These are phyloP conservation scores for Coptodon bakossiorum DNA, from an alignment of 2,113 vertebrate genomes.

Conservation along the genomic window DNA sequence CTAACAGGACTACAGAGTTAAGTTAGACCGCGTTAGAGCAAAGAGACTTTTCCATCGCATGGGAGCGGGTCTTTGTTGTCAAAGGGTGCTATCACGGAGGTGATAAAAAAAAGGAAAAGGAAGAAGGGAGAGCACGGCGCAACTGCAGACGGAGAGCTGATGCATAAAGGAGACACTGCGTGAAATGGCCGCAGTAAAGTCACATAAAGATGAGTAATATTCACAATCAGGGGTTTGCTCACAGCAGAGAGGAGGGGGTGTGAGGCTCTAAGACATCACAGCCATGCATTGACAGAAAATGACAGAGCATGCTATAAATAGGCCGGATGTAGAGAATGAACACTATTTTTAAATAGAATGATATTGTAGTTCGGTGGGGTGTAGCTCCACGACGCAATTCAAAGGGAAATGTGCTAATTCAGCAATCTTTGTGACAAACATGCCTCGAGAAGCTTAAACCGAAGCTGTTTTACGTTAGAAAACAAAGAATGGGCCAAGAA, in stretches of 20 bases:
- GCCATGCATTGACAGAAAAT: neutral
- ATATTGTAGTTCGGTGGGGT: neutral
- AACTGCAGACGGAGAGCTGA: slow-evolving; percentile 7
- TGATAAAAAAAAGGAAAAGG: slow-evolving; percentile 5
- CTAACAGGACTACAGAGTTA: neutral
- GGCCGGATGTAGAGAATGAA: neutral
- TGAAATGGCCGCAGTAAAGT: slow-evolving; percentile 57
- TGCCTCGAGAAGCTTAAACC: neutral
- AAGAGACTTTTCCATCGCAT: neutral
- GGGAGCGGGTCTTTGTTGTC: slow-evolving; percentile 31
- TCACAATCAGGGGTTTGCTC: neutral
- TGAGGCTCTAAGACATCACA: neutral
- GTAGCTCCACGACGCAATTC: neutral
- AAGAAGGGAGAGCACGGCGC: neutral
- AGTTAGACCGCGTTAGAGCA: neutral
- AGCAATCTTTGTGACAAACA: neutral
- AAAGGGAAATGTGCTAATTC: neutral
- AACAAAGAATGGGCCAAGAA: neutral
- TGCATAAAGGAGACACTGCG: slow-evolving; percentile 13
- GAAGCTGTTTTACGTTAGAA: neutral
- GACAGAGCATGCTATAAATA: neutral
- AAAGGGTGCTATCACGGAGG: slow-evolving; percentile 34
- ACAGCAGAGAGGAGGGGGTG: neutral
- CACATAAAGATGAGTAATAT: slow-evolving; percentile 43
- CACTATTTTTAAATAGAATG: neutral